These are phyloP conservation scores for Bubalus kerabau DNA, from an alignment of 2,113 vertebrate species.

Conservation along the genomic window DNA sequence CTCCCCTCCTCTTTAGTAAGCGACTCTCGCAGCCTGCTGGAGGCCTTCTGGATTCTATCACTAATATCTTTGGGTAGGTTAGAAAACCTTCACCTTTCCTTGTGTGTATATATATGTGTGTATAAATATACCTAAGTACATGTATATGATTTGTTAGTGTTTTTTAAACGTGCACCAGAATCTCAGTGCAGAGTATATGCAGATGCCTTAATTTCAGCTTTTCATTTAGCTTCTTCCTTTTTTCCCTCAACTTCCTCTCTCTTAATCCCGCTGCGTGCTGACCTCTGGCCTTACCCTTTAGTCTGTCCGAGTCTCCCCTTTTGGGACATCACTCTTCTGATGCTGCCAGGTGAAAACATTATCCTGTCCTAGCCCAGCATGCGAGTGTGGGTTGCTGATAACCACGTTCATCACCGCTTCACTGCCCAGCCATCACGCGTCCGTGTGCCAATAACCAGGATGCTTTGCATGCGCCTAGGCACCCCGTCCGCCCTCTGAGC, in stretches of 20 bases:
- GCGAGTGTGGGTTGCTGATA: slow-evolving; percentile 70
- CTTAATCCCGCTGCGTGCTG: slow-evolving; percentile 80
- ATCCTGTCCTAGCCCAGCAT: slow-evolving; percentile 75
- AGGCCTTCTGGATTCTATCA: slow-evolving; percentile 96
- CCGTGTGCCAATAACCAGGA: slow-evolving; percentile 36
- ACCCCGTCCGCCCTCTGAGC: neutral
- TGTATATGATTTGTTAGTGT: slow-evolving; percentile 37
- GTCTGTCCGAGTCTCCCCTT: slow-evolving; percentile 90
- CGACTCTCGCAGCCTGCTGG: slow-evolving; percentile 88
- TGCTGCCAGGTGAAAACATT: slow-evolving; percentile 87
- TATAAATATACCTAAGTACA: slow-evolving; percentile 31
- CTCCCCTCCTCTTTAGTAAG: slow-evolving; percentile 88
- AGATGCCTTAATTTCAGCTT: slow-evolving; percentile 72
- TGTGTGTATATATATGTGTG: neutral
- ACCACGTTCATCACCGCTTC: slow-evolving; percentile 34
- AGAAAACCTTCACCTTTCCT: slow-evolving; percentile 77
- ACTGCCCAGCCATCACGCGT: neutral
- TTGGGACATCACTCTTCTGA: slow-evolving; percentile 85
- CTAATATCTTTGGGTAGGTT: slow-evolving; percentile 98
- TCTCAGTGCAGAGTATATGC: slow-evolving; percentile 67
- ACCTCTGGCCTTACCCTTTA: slow-evolving; percentile 86
- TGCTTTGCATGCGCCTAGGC: slow-evolving; percentile 33
- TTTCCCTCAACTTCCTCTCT: slow-evolving; percentile 77
- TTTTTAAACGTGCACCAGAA: slow-evolving; percentile 65
- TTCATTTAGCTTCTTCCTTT: slow-evolving; percentile 80